These are phyloP conservation scores for Strongylocentrotus purpuratus DNA, from an alignment of 35 echinoderm and acorn worm species.

Conservation along the genomic window DNA sequence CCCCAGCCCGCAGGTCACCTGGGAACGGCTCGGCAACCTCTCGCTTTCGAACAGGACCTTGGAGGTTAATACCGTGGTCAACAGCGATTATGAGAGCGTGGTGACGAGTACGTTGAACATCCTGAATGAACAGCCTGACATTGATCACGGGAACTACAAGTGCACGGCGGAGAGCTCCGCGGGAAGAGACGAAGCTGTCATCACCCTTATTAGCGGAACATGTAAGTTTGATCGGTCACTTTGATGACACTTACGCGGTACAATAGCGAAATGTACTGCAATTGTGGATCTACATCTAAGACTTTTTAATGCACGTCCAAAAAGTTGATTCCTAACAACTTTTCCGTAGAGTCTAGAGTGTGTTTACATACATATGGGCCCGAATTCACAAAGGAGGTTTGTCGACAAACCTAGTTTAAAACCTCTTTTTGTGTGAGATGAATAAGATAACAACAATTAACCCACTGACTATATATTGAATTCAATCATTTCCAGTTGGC, in stretches of 20 bases:
- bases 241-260: not conserved
- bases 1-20: not conserved
- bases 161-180: not conserved
- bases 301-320: no score
- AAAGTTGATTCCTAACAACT: no score
- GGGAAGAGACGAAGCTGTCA: not conserved
- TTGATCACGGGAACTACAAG: not conserved
- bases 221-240: not conserved
- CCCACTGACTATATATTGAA: no score
- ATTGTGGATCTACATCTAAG: no score
- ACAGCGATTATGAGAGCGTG: not conserved
- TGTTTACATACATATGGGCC: no score
- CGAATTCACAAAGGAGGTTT: no score
- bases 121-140: not conserved
- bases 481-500: no score
- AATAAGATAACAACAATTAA: no score
- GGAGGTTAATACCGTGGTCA: not conserved
- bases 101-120: slow-evolving; percentile 13
- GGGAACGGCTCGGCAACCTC: not conserved
- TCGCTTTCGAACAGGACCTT: not conserved
- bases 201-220: not conserved
- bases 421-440: no score
- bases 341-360: no score
- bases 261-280: no score
- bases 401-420: no score